phyloP scores from a whole-genome alignment of 2,797 vertebrate species.

The Gymnoscopelus microlampas region DNA sequence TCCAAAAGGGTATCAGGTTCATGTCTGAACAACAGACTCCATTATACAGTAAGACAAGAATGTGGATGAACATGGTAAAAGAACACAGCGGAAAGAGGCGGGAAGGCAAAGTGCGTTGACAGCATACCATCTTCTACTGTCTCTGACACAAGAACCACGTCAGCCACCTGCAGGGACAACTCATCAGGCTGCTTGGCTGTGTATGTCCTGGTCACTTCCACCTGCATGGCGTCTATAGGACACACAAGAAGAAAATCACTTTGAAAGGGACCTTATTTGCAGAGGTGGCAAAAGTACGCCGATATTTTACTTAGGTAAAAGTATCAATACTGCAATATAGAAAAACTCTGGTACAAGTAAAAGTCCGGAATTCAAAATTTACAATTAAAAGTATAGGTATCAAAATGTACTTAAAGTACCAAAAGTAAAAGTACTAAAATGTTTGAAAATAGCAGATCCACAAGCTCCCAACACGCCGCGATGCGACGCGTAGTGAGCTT shows the following conservation, averaged over 20 bases:
- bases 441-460: no score
- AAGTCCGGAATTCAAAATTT: no score
- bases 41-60: background rate
- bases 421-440: no score
- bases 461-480: no score
- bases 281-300: no score
- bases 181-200: constrained; percentile 95
- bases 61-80: constrained; percentile 9
- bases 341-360: no score
- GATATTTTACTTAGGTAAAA: no score
- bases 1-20: constrained; percentile 25
- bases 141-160: constrained; percentile 93
- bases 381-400: no score
- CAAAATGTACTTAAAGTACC: no score
- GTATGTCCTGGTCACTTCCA: constrained; percentile 92
- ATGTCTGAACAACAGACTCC: background rate
- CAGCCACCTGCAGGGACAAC: constrained; percentile 92
- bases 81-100: background rate
- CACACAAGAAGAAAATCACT: background rate
- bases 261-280: no score
- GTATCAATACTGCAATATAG: no score
- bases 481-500: no score
- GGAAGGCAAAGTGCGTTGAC: background rate
- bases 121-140: constrained; percentile 87
- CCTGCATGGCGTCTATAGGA: constrained; percentile 86